These are phyloP conservation scores for Callopanchax toddi DNA, from an alignment of 2,113 vertebrate species.

Conservation along the genomic window DNA sequence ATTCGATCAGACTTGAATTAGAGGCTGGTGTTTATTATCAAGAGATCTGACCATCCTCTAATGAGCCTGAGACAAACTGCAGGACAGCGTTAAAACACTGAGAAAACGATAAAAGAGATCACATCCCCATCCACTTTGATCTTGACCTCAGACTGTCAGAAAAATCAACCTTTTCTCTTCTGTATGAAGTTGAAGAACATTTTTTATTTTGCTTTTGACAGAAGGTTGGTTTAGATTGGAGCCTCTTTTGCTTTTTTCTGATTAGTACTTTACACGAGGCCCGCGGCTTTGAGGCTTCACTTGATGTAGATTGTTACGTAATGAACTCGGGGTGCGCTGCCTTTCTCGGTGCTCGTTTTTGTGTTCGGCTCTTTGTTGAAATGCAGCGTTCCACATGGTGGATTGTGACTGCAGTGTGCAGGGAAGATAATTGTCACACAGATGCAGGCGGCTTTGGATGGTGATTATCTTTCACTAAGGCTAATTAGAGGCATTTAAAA, in stretches of 20 bases:
- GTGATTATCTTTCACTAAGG: constrained; percentile 61
- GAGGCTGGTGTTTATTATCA: constrained; percentile 54
- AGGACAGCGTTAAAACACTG: not conserved
- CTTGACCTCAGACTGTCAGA: constrained; percentile 39
- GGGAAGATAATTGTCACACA: constrained; percentile 3
- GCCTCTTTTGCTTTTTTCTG: constrained; percentile 18
- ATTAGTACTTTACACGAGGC: constrained; percentile 52
- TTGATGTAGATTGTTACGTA: constrained; percentile 35
- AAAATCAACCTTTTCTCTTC: constrained; percentile 39
- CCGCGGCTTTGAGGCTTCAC: constrained; percentile 23
- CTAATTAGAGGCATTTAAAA: constrained; percentile 59
- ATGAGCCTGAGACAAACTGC: constrained; percentile 40
- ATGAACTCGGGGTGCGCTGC: constrained; percentile 26
- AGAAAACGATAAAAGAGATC: constrained; percentile 36
- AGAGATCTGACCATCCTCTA: constrained; percentile 47
- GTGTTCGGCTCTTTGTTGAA: constrained; percentile 42
- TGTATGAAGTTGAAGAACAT: constrained; percentile 37
- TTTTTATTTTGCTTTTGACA: constrained; percentile 44
- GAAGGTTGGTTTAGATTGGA: constrained; percentile 17
- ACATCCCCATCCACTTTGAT: constrained; percentile 53
- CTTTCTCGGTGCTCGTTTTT: constrained; percentile 26
- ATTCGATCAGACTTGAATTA: constrained; percentile 43
- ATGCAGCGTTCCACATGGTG: constrained; percentile 27
- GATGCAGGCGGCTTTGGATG: constrained; percentile 40
- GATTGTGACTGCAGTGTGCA: constrained; percentile 25